phyloP scores from a whole-genome alignment of 2,888 invertebrate genomes.

The Asteroscopus sphinx region DNA sequence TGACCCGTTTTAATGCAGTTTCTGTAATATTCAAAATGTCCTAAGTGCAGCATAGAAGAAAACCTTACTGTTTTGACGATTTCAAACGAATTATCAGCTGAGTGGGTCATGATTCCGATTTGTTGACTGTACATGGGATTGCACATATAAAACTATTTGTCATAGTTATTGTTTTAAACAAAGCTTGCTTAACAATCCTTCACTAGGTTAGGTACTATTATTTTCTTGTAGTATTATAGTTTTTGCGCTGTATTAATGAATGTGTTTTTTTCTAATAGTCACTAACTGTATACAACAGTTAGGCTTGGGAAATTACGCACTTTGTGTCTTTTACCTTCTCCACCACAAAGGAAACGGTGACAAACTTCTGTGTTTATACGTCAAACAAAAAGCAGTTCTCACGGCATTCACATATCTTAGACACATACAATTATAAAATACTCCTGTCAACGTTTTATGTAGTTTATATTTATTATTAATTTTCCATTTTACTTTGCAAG shows the following conservation, averaged over 20 bases:
- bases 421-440: slow-evolving; percentile 2
- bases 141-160: slow-evolving; percentile 34
- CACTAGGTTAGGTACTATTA: slow-evolving; percentile 5
- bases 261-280: slow-evolving; percentile 32
- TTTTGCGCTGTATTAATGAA: slow-evolving; percentile 23
- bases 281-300: slow-evolving; percentile 16
- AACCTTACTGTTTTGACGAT: no score
- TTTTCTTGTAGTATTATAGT: slow-evolving; percentile 12
- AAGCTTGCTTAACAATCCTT: slow-evolving; percentile 32
- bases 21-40: no score
- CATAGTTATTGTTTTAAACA: slow-evolving; percentile 41
- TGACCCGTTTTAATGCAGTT: no score
- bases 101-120: no score
- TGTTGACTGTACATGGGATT: slow-evolving; percentile 19
- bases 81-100: no score
- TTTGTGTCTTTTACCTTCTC: slow-evolving; percentile 17
- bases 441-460: no score
- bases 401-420: slow-evolving; percentile 16
- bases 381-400: slow-evolving; percentile 35
- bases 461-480: no score
- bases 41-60: no score
- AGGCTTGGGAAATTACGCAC: slow-evolving; percentile 37
- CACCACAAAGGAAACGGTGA: slow-evolving; percentile 38
- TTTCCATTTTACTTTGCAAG: no score
- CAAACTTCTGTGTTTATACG: slow-evolving; percentile 1